Conservation (phyloP, 1,140 invertebrate species). For the Drosophila asahinai region DNA sequence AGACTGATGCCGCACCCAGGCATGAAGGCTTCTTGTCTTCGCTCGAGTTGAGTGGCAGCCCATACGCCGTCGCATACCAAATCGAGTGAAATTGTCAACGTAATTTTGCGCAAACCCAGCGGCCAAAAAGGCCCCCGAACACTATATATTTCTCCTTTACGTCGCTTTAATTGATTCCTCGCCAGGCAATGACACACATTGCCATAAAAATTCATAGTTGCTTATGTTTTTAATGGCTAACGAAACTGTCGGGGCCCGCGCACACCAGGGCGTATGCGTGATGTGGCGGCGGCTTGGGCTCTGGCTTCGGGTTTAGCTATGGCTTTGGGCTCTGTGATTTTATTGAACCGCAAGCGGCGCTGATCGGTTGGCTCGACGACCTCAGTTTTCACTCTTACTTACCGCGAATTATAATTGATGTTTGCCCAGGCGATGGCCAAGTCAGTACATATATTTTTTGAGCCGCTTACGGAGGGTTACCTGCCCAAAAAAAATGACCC, state of each 20-base stretch:
- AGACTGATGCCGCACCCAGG: slow-evolving; percentile 39
- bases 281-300: slow-evolving; percentile 10
- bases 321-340: slow-evolving; percentile 42
- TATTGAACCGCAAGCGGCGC: slow-evolving; percentile 52
- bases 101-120: slow-evolving; percentile 76
- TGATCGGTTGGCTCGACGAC: slow-evolving; percentile 55
- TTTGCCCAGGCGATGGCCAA: slow-evolving; percentile 69
- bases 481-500: slow-evolving; percentile 12
- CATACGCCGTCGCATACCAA: slow-evolving; percentile 66
- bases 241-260: slow-evolving; percentile 50
- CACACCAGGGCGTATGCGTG: slow-evolving; percentile 74
- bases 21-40: slow-evolving; percentile 44
- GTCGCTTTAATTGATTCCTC: slow-evolving; percentile 76
- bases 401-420: slow-evolving; percentile 78
- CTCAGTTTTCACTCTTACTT: slow-evolving; percentile 84
- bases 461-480: slow-evolving; percentile 22
- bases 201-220: slow-evolving; percentile 68
- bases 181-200: slow-evolving; percentile 81
- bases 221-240: slow-evolving; percentile 60
- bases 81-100: slow-evolving; percentile 78
- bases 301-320: slow-evolving; percentile 20
- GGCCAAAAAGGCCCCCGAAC: slow-evolving; percentile 39
- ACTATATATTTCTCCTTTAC: slow-evolving; percentile 33
- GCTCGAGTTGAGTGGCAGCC: slow-evolving; percentile 54
- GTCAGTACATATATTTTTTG: slow-evolving; percentile 14